These are phyloP conservation scores for Clarias batrachus DNA, from an alignment of 2,113 vertebrate genomes.

Conservation along the genomic window DNA sequence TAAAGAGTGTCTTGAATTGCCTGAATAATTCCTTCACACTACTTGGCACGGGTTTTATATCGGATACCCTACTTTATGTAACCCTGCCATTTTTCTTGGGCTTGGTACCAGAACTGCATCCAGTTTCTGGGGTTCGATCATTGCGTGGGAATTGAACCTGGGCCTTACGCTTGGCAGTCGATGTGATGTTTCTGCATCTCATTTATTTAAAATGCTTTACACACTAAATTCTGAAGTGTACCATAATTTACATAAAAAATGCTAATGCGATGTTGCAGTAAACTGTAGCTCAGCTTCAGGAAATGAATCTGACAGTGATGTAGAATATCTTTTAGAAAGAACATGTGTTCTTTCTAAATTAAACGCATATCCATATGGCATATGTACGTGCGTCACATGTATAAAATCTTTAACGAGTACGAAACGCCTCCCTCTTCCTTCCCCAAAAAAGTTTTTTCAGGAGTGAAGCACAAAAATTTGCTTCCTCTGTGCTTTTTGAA, in stretches of 20 bases:
- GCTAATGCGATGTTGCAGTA: not conserved
- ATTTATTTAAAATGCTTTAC: not conserved
- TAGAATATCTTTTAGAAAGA: not conserved
- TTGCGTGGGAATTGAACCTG: too few relatives aligned
- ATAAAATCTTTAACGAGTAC: not conserved
- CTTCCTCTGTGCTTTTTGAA: not conserved
- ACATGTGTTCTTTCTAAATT: not conserved
- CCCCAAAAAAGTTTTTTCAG: not conserved
- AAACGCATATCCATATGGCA: not conserved
- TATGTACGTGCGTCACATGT: not conserved
- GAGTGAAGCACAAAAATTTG: not conserved
- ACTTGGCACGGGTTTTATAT: too few relatives aligned
- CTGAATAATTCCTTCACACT: too few relatives aligned
- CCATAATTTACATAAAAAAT: not conserved
- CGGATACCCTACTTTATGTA: too few relatives aligned
- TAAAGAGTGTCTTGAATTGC: too few relatives aligned
- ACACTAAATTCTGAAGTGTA: not conserved
- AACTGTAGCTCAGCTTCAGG: not conserved
- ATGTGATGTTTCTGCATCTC: not conserved
- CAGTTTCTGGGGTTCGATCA: too few relatives aligned
- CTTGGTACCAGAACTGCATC: too few relatives aligned
- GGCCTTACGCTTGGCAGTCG: too few relatives aligned
- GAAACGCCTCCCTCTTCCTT: not conserved
- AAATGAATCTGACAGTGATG: not conserved
- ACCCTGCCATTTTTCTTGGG: too few relatives aligned